Evolutionary conservation across 2,797 vertebrate species (phyloP).

Genomic region (Natrix natrix): DNA sequence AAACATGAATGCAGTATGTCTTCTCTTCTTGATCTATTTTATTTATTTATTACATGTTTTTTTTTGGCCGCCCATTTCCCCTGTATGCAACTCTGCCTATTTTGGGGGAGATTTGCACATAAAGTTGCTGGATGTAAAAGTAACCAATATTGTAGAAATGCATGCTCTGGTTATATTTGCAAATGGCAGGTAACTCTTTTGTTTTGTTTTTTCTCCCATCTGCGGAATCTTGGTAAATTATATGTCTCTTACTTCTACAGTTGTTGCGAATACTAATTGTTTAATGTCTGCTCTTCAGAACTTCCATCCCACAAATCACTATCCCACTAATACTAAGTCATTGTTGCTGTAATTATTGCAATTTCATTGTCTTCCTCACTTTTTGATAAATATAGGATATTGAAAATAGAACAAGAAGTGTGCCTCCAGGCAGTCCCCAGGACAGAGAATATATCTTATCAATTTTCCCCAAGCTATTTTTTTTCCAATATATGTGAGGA

Average conservation of each 20-base stretch:
- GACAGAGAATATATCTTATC: background rate
- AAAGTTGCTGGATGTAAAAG: background rate
- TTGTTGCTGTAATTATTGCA: conserved; percentile 60
- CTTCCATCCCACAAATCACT: conserved; percentile 49
- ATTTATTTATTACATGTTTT: background rate
- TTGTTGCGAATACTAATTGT: conserved; percentile 66
- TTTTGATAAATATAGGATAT: conserved; percentile 53
- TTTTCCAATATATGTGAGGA: background rate
- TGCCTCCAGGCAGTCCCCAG: background rate
- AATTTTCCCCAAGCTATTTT: background rate
- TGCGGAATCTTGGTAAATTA: conserved; percentile 63
- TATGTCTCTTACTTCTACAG: conserved; percentile 60
- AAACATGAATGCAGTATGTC: background rate
- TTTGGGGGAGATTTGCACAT: background rate
- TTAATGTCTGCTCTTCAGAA: conserved; percentile 63
- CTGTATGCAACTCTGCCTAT: background rate
- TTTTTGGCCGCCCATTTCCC: background rate
- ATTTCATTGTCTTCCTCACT: conserved; percentile 58
- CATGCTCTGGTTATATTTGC: conserved; percentile 3
- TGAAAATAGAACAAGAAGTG: conserved; percentile 6
- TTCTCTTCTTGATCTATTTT: background rate
- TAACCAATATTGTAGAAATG: background rate
- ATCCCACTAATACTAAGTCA: conserved; percentile 48
- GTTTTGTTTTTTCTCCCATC: conserved; percentile 59
- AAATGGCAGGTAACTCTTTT: conserved; percentile 57